Conservation (phyloP, 2,888 invertebrate genomes). For the Dicyrtomina minuta region DNA sequence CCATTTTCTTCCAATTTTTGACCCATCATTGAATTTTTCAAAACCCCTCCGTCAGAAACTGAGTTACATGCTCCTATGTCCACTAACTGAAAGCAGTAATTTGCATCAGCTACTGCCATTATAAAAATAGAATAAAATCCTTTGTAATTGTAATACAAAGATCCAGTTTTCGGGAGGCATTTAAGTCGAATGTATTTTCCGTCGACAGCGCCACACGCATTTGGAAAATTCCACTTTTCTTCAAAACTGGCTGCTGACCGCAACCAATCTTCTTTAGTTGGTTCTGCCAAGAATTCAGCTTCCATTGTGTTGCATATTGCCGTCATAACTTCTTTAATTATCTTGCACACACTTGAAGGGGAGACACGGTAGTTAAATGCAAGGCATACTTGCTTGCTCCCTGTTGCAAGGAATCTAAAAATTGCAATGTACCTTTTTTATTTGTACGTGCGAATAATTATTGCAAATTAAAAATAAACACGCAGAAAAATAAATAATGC, state of each 20-base stretch:
- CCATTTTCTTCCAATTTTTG: conserved; percentile 4
- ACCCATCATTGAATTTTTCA: conserved; percentile 14
- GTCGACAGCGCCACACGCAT: conserved; percentile 44
- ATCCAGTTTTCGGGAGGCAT: conserved; percentile 41
- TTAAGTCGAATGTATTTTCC: conserved; percentile 49
- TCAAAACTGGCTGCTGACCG: conserved; percentile 27
- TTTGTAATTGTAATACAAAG: conserved; percentile 49
- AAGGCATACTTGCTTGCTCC: conserved; percentile 11
- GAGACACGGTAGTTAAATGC: conserved; percentile 14
- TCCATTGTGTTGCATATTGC: conserved; percentile 5
- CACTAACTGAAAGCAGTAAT: conserved; percentile 33
- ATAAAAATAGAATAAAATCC: conserved; percentile 34
- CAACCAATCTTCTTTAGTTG: background rate
- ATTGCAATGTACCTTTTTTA: background rate
- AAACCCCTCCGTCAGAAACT: conserved; percentile 37
- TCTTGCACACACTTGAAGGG: conserved; percentile 18
- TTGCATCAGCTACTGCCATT: conserved; percentile 31
- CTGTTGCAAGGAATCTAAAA: conserved; percentile 13
- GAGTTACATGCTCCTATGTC: conserved; percentile 40
- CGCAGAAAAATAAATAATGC: background rate
- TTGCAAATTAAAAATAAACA: background rate
- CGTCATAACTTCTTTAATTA: conserved; percentile 21
- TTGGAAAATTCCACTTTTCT: conserved; percentile 40
- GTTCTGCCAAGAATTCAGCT: background rate
- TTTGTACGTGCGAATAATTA: background rate